Evolutionary conservation across 2,888 invertebrate species (phyloP), one percentile per base, ranked within the genome.

Genomic region (Coelogynopora nodosa): DNA sequence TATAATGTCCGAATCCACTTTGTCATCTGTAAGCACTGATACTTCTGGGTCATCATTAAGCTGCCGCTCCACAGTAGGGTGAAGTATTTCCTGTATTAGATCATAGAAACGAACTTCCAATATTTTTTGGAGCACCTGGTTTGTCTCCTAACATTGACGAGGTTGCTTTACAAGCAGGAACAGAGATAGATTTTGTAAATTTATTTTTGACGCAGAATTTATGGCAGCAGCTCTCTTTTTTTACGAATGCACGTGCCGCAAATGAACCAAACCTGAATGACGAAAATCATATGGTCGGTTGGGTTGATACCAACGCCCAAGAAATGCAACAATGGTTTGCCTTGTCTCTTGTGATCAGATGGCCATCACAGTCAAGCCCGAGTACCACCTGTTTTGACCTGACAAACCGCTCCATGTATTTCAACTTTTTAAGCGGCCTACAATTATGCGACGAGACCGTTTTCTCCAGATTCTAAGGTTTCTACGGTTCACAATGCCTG

Each of bases 71-170:
- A 2, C 74, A 74, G 74, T 74, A 26, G 74, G 74, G 18, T 13
- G 74, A 74, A 74, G 74, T 26, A n/a, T 74, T 74, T 26, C 74
- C 74, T 2, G 27, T 10, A n/a, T 74, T 74, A 74, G 74, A 74
- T 26, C 74, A 74, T 74, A 74, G 74, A 26, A 26, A 10, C 23
- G 74, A 74, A 26, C 74, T 74, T 74, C 74, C 74, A 5, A n/a
- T 74, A n/a, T 74, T 74, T 26, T 74, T 74, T 74, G 74, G 74
- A n/a, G 74, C 74, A n/a, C 74, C 74, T 5, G 74, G 74, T 74
- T 26, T 74, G 5, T 74, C 74, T 26, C 74, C 74, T 74, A 26
- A 74, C 23, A 74, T 74, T 26, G 74, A 74, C 27, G 74, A 74
- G 23, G 74, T 13, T 74, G 5, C 23, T 23, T 74, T 74, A 26